Percentiles rank a stretch among this genome's conserved stretches.
These are phyloP conservation scores for Gallinago jamesoni DNA, from an alignment of 2,113 vertebrate species.

Conservation along the genomic window DNA sequence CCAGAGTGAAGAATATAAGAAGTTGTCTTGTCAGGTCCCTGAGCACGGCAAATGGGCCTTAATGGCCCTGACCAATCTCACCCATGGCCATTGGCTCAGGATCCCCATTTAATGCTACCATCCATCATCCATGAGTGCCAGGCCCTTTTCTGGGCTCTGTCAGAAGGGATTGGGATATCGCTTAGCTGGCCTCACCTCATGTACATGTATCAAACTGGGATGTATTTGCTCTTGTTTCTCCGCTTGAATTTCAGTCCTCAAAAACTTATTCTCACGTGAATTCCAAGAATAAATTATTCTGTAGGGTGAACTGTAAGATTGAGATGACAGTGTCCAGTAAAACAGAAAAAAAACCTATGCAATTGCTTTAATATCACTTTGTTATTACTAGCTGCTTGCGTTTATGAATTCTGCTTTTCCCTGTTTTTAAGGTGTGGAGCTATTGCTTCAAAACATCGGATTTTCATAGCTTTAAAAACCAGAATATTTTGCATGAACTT, in stretches of 20 bases:
- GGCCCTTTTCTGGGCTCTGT: neutral
- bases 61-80: no score
- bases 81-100: neutral
- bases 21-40: neutral
- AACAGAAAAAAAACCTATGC: neutral
- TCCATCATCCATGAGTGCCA: neutral
- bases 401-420: neutral
- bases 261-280: neutral
- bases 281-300: neutral
- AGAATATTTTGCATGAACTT: neutral
- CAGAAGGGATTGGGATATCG: fast-evolving
- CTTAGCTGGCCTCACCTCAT: neutral
- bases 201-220: fast-evolving
- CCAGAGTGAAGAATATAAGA: neutral
- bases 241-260: neutral
- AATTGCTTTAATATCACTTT: neutral
- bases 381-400: neutral
- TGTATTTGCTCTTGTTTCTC: neutral
- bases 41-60: neutral
- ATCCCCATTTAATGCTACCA: neutral
- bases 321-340: neutral
- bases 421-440: neutral
- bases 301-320: neutral
- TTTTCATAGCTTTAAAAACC: neutral
- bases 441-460: neutral